Conservation (phyloP, 37 sponge, comb jelly and placozoan genomes). For the Tethya wilhelma region DNA sequence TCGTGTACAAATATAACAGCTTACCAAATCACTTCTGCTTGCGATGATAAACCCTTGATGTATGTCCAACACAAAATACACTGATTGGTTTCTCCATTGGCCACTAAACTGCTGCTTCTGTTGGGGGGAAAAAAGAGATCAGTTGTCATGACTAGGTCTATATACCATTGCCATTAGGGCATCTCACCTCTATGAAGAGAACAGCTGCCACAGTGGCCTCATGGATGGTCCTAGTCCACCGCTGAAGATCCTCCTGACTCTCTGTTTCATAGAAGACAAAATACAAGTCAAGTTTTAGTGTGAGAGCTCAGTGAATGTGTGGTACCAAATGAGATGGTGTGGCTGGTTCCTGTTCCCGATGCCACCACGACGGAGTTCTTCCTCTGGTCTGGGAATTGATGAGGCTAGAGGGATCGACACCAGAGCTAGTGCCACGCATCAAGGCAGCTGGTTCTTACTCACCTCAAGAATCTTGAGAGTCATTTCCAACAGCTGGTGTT, state of each 20-base stretch:
- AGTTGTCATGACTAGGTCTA: not conserved
- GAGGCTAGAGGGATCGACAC: not conserved
- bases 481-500: constrained; percentile 28
- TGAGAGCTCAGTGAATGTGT: not conserved
- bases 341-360: constrained; percentile 39
- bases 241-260: not conserved
- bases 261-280: constrained; percentile 1
- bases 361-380: constrained; percentile 29
- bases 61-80: constrained; percentile 29
- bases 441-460: too few relatives aligned
- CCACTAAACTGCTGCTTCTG: constrained; percentile 27
- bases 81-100: constrained; percentile 9
- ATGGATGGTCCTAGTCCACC: constrained; percentile 31
- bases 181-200: constrained; percentile 10
- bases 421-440: not conserved
- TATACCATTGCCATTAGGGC: not conserved
- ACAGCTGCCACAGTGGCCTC: constrained; percentile 26
- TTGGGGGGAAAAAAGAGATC: not conserved
- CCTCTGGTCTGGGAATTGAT: constrained; percentile 22
- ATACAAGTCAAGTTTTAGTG: not conserved
- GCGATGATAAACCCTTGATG: constrained; percentile 27
- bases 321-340: constrained; percentile 52
- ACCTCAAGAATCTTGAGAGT: constrained; percentile 31
- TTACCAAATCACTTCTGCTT: constrained; percentile 8
- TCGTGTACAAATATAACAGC: too few relatives aligned